These are phyloP conservation scores for Nymphalis c-album DNA, from an alignment of 2,888 invertebrate genomes.

Conservation along the genomic window DNA sequence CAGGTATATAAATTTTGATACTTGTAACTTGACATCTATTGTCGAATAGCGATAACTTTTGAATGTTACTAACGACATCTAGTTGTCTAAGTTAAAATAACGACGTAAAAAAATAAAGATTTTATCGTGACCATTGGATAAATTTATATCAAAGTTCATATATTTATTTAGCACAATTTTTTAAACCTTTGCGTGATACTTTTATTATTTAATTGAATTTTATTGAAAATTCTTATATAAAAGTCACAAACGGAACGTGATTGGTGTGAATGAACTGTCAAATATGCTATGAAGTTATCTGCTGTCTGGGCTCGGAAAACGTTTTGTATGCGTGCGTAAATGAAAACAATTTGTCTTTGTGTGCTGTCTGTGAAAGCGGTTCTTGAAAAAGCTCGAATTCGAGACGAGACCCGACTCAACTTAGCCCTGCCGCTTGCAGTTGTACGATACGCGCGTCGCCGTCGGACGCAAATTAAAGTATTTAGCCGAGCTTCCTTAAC, in stretches of 20 bases:
- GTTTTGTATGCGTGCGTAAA: slow-evolving; percentile 47
- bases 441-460: slow-evolving; percentile 45
- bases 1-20: too few species aligned
- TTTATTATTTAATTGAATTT: too few species aligned
- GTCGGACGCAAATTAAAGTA: slow-evolving; percentile 49
- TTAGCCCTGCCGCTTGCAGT: slow-evolving; percentile 39
- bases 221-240: too few species aligned
- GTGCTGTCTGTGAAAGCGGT: slow-evolving; percentile 61
- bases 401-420: slow-evolving; percentile 27
- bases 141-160: too few species aligned
- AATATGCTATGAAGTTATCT: slow-evolving; percentile 70
- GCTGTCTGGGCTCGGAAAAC: slow-evolving; percentile 57
- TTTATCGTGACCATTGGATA: too few species aligned
- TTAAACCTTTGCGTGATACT: too few species aligned
- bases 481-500: slow-evolving; percentile 46
- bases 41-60: background rate
- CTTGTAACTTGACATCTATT: slow-evolving; percentile 15
- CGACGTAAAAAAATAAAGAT: too few species aligned
- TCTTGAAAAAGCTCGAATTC: slow-evolving; percentile 53
- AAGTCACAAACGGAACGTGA: slow-evolving; percentile 45
- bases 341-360: slow-evolving; percentile 49
- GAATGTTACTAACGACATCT: background rate
- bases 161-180: too few species aligned
- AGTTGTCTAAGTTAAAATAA: background rate
- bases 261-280: slow-evolving; percentile 74